Evolutionary conservation across 2,797 vertebrate species (phyloP).

Genomic region (Coregonus ussuriensis): DNA sequence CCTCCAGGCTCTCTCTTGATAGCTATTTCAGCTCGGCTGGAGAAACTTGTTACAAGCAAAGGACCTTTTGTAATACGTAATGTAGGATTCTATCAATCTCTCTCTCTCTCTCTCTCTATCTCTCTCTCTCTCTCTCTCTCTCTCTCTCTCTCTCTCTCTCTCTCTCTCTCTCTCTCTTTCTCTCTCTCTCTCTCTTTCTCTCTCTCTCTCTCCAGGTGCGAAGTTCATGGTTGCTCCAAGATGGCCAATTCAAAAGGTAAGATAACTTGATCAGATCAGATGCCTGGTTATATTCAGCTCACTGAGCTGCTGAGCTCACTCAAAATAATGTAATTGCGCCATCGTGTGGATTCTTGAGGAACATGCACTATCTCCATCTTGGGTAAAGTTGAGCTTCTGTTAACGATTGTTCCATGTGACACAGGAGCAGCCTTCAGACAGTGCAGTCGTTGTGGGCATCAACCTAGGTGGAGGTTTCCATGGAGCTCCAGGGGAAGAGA

Average conservation of each 20-base stretch:
- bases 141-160: background rate
- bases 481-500: conserved; percentile 11
- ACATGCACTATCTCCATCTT: background rate
- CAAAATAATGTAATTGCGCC: conserved; percentile 4
- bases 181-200: background rate
- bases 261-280: background rate
- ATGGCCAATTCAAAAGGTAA: conserved; percentile 49
- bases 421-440: conserved; percentile 72
- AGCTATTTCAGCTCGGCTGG: conserved; percentile 15
- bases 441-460: conserved; percentile 3
- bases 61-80: conserved; percentile 1
- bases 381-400: background rate
- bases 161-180: background rate
- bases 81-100: background rate
- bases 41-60: background rate
- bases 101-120: background rate
- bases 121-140: background rate
- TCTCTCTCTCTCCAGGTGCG: conserved; percentile 31
- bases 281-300: background rate
- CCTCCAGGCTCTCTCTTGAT: conserved; percentile 9
- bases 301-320: too few relatives aligned
- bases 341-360: conserved; percentile 15
- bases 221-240: conserved; percentile 23
- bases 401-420: conserved; percentile 18
- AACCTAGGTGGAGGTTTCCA: background rate